Conservation (phyloP, 2,113 vertebrate species). For the Rhinichthys klamathensis region DNA sequence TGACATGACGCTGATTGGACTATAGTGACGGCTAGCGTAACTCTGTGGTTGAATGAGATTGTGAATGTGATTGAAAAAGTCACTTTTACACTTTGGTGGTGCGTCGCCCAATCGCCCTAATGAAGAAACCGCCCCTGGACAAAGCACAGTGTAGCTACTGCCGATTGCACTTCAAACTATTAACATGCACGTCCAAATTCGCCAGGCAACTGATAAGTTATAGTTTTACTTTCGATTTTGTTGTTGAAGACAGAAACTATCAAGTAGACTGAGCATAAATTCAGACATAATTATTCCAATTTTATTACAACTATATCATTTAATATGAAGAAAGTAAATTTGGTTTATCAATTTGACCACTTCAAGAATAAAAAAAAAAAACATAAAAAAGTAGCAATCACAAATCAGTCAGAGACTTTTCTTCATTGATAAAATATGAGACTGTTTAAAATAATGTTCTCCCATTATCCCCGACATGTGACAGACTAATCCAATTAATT, state of each 20-base stretch:
- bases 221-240: constrained; percentile 19
- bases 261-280: too few species aligned
- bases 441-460: not conserved
- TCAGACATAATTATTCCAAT: not conserved
- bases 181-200: too few species aligned
- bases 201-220: not conserved
- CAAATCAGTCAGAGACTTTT: not conserved
- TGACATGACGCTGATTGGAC: too few species aligned
- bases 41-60: too few species aligned
- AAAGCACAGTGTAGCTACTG: not conserved
- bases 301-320: not conserved
- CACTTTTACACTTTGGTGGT: too few species aligned
- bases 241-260: not conserved
- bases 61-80: too few species aligned
- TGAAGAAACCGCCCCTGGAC: too few species aligned
- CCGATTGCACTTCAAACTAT: not conserved
- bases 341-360: not conserved
- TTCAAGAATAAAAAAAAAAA: not conserved
- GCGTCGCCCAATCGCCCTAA: too few species aligned
- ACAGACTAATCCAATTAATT: not conserved
- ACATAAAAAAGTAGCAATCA: not conserved
- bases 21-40: too few species aligned
- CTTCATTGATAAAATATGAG: not conserved
- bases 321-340: not conserved
- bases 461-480: not conserved